Evolutionary conservation across 2,113 vertebrate species (phyloP).

Genomic region (Grallaria varia): DNA sequence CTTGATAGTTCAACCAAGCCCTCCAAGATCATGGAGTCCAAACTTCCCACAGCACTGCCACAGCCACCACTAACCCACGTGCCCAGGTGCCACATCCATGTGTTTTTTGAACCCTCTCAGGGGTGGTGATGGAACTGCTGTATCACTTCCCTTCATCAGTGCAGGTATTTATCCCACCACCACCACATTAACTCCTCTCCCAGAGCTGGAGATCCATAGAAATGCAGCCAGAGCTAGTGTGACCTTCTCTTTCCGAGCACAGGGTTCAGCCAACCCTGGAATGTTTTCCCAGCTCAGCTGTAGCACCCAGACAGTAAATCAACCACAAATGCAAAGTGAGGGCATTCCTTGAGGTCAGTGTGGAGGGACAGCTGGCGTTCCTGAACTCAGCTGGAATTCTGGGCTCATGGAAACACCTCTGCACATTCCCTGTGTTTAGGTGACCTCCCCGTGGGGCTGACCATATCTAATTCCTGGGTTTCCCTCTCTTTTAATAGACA

Average conservation of each 20-base stretch:
- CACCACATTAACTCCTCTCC: not conserved
- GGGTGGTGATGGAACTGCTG: not conserved
- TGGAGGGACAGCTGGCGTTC: not conserved
- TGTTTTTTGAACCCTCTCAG: not conserved
- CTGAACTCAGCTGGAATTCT: not conserved
- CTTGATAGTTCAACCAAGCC: not conserved
- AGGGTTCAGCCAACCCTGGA: not conserved
- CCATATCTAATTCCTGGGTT: not conserved
- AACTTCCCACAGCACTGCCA: not conserved
- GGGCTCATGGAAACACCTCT: not conserved
- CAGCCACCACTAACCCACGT: not conserved
- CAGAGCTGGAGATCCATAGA: not conserved
- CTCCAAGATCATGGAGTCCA: not conserved
- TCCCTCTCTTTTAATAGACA: not conserved
- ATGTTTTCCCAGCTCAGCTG: not conserved
- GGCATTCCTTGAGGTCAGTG: not conserved
- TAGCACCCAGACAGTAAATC: constrained; percentile 10
- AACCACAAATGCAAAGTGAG: not conserved
- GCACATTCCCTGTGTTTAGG: not conserved
- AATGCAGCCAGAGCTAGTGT: not conserved
- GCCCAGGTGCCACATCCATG: not conserved
- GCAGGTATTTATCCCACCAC: not conserved
- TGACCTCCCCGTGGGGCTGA: not conserved
- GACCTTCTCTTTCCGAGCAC: not conserved
- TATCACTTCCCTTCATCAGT: not conserved